Evolutionary conservation across 2,797 vertebrate species (phyloP), one percentile per base, ranked within the genome.

Genomic region (Margarornis squamiger): DNA sequence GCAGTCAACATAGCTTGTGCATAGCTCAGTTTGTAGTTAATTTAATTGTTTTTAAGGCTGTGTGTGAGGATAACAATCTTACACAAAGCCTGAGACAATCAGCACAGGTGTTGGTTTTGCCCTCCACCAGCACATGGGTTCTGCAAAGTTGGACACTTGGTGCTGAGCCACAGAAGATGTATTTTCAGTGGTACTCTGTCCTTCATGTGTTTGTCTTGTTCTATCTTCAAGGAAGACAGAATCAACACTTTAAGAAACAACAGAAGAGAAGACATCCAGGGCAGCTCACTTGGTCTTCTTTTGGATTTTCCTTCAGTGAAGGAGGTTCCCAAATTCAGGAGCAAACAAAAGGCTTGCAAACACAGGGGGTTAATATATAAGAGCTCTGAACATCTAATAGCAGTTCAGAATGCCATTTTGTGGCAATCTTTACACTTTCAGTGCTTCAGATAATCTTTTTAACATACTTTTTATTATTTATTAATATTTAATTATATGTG

Each of bases 401-500:
- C 23, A 52, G 14, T 7, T 54, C 30, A 76, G 45, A 80, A 58
- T 22, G 34, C 52, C n/a, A 30, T 30, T 80, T 93, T n/a, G 23
- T 36, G 13, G 57, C 43, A 77, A 30, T 6, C 4, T 76, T 62
- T 52, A 43, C 27, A 34, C 12, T 58, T 84, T 38, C 45, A 38
- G 23, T 34, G 14, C 6, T 75, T 74, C 30, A 36, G 24, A 49
- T 66, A 34, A 4, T 74, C 46, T 84, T 91, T 92, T 67, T 58
- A 52, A 30, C 63, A 43, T 58, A 17, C 19, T 81, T 85, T 79
- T 48, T 30, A 68, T 26, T 22, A 21, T 57, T 52, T 45, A 59
- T 84, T 84, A 91, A 86, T 91, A 88, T 86, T 94, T 79, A 86
- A 95, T 85, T 63, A 59, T 76, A 83, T 75, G 29, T 72, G 14